These are phyloP conservation scores for Orchesella flavescens DNA, from an alignment of 2,888 invertebrate genomes.

Conservation along the genomic window DNA sequence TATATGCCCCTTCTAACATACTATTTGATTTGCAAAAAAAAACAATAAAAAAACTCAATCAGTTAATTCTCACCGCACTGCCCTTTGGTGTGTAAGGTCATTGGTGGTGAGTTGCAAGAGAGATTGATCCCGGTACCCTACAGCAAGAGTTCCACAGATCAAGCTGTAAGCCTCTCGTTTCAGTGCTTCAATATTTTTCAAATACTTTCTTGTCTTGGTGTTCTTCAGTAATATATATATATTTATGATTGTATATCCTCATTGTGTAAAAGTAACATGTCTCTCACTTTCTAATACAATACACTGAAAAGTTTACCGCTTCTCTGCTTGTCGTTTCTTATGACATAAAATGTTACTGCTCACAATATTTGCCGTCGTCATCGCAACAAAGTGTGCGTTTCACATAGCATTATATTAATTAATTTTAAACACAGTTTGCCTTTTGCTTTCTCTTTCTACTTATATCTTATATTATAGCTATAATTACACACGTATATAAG, in stretches of 20 bases:
- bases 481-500: not conserved
- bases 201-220: constrained; percentile 51
- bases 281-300: constrained; percentile 24
- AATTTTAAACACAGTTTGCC: not conserved
- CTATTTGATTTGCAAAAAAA: constrained; percentile 13
- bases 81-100: constrained; percentile 97
- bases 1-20: constrained; percentile 15
- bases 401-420: not conserved
- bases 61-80: constrained; percentile 82
- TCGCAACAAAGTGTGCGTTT: not conserved
- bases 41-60: constrained; percentile 71
- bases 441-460: not conserved
- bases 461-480: not conserved
- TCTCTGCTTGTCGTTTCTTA: not conserved
- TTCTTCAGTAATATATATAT: constrained; percentile 43
- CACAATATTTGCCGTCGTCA: not conserved
- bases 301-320: constrained; percentile 4
- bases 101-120: constrained; percentile 99
- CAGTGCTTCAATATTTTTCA: constrained; percentile 66
- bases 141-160: constrained; percentile 99
- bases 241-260: constrained; percentile 19
- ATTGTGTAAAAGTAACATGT: constrained; percentile 32
- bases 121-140: constrained; percentile 99
- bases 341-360: too few species aligned
- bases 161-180: constrained; percentile 95